phyloP scores from a whole-genome alignment of 2,797 vertebrate species.

The Phalanger gymnotis region DNA sequence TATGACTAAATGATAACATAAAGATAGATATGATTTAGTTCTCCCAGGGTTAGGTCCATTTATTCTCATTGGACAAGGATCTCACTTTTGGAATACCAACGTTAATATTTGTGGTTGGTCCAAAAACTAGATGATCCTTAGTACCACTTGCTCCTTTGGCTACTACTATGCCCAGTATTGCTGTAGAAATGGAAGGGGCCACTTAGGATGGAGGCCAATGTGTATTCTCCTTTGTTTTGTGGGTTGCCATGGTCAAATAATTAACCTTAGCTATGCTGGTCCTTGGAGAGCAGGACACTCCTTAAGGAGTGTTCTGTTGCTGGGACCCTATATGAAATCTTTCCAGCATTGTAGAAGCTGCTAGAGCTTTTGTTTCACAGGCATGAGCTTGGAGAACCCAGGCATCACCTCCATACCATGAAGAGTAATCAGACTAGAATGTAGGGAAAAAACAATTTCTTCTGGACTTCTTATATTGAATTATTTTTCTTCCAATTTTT shows the following conservation, averaged over 20 bases:
- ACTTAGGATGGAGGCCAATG: background rate
- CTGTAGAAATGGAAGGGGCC: background rate
- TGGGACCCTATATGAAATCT: background rate
- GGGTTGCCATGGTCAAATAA: background rate
- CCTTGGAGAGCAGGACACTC: background rate
- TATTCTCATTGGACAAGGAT: background rate
- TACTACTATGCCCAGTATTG: background rate
- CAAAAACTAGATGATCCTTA: background rate
- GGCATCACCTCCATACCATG: background rate
- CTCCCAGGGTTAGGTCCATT: background rate
- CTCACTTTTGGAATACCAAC: background rate
- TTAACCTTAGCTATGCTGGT: background rate
- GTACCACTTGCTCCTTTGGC: background rate
- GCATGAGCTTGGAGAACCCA: background rate
- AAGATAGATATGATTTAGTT: background rate
- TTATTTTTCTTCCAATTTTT: slow-evolving; percentile 38
- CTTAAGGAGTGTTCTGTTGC: background rate
- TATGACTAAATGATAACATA: background rate
- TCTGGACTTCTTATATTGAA: slow-evolving; percentile 36
- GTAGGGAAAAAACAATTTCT: background rate
- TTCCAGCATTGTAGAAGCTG: background rate
- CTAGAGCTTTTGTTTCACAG: background rate
- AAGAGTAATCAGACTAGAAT: background rate
- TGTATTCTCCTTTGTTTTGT: background rate
- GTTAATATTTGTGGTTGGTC: background rate